phyloP scores from a whole-genome alignment of 2,888 invertebrate genomes.

The Drosophila yooni region DNA sequence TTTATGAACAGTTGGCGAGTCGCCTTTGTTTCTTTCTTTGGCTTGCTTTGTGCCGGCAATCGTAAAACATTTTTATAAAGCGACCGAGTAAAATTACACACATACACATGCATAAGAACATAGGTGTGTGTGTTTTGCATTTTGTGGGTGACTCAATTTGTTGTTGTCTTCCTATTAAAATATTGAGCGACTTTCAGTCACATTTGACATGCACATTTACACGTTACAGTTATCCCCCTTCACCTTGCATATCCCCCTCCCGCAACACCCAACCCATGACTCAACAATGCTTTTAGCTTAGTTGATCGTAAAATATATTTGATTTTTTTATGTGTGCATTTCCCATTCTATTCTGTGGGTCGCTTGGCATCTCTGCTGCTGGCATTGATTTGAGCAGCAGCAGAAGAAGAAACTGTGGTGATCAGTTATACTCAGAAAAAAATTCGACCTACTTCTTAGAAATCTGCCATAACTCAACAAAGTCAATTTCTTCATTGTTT shows the following conservation, averaged over 20 bases:
- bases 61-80: slow-evolving; percentile 77
- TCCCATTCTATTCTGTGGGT: slow-evolving; percentile 20
- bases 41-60: slow-evolving; percentile 45
- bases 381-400: slow-evolving; percentile 49
- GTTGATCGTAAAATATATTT: slow-evolving; percentile 60
- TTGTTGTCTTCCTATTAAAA: slow-evolving; percentile 54
- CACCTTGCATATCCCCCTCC: background rate
- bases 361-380: slow-evolving; percentile 11
- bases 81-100: slow-evolving; percentile 29
- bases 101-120: slow-evolving; percentile 18
- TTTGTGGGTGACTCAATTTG: slow-evolving; percentile 73
- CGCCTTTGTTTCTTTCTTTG: slow-evolving; percentile 47
- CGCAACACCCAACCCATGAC: slow-evolving; percentile 22
- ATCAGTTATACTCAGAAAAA: background rate
- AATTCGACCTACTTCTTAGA: background rate
- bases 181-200: slow-evolving; percentile 71
- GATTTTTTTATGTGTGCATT: slow-evolving; percentile 39
- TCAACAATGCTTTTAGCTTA: slow-evolving; percentile 59
- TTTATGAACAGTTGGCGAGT: slow-evolving; percentile 62
- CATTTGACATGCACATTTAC: slow-evolving; percentile 69
- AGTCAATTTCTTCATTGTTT: no score
- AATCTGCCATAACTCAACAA: background rate
- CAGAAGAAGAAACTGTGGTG: slow-evolving; percentile 13
- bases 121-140: slow-evolving; percentile 53
- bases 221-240: slow-evolving; percentile 35